Evolutionary conservation across 2,888 invertebrate genomes (phyloP).

Genomic region (Tinea trinotella): DNA sequence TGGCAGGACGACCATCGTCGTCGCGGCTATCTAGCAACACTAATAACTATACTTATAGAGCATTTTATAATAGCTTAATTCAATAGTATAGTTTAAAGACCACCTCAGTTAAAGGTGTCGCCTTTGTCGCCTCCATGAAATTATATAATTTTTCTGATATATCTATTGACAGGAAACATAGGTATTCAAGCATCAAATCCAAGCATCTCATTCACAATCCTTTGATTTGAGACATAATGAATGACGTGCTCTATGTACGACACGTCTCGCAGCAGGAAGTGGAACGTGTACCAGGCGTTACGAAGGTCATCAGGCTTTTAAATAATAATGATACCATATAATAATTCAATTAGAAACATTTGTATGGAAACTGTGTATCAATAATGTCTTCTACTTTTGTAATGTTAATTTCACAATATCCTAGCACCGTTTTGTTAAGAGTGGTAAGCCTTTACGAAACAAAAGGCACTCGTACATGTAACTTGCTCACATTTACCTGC

Average conservation of each 20-base stretch:
- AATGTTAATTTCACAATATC: not conserved
- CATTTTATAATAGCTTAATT: not conserved
- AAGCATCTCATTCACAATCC: conserved; percentile 67
- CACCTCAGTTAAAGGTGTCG: no score
- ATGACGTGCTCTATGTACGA: conserved; percentile 36
- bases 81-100: no score
- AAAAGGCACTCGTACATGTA: no score
- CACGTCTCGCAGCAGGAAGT: conserved; percentile 58
- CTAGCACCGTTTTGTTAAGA: no score
- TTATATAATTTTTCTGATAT: no score
- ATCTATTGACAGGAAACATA: conserved; percentile 6
- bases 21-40: conserved; percentile 1
- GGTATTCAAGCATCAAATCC: conserved; percentile 28
- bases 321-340: conserved; percentile 3
- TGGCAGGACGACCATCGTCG: conserved; percentile 42
- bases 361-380: not conserved
- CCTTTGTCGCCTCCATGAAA: no score
- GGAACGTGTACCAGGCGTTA: conserved; percentile 43
- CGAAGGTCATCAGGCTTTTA: conserved; percentile 15
- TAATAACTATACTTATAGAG: conserved; percentile 3
- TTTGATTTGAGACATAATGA: conserved; percentile 56
- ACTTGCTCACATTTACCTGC: not conserved
- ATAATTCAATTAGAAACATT: not conserved
- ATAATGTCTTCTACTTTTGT: not conserved
- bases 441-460: no score